Base-by-base conservation (phyloP, 2,113 vertebrate species). In the Macquaria australasica region DNA sequence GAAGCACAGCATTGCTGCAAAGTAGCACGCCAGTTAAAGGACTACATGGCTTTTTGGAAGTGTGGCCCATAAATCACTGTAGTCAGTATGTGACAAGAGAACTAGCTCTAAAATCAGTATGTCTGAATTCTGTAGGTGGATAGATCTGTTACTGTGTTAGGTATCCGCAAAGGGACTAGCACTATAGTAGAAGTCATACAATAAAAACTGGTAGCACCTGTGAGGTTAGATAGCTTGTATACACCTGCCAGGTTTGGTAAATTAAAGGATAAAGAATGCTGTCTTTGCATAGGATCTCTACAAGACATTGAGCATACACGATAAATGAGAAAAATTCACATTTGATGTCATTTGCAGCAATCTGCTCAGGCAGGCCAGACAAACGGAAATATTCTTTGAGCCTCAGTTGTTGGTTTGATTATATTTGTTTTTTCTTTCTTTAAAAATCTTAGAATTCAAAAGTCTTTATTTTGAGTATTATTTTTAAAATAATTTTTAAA, bases 31-130 rank as follows among this genome's bases (percentile, higher is more conserved):
- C 50, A 45, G 43, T 75, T 74, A 56, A 69, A 84, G 75, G 68
- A 71, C 78, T 74, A 5, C 78, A 0, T 31, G 69, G 79, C 84
- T 79, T 90, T 91, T 75, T 82, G 62, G 39, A 60, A 31, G 79
- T 56, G 71, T 20, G 43, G 62, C 20, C 7, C 64, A 84, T 86
- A 73, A 66, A 85, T 82, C 76, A 74, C 56, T 41, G 20, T 3
- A 37, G 15, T 75, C 83, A 51, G 79, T 25, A 6, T 39, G 74
- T 55, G 74, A 78, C 8, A 50, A 70, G 64, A 55, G n/a, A 71
- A 23, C 0, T 1, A 58, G 50, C 51, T 64, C 5, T 16, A 21
- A 21, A 71, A 53, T 80, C 66, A 60, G n/a, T 48, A 11, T 41
- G 45, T 56, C 53, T 67, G 1, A 55, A 31, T 64, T 56, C 34